phyloP scores from a whole-genome alignment of 2,113 vertebrate species.

The Rhagologus leucostigma region DNA sequence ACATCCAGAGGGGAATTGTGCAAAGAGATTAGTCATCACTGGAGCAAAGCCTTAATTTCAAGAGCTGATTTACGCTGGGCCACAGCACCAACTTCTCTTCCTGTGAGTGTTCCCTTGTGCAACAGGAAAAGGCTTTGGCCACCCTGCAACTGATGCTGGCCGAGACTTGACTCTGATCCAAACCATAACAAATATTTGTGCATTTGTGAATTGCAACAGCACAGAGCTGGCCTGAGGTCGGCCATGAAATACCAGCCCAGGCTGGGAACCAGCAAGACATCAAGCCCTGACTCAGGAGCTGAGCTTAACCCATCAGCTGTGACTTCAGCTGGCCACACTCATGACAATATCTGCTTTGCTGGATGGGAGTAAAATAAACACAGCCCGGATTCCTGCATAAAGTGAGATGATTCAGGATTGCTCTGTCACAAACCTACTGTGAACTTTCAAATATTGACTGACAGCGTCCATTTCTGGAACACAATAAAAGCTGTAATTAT shows the following conservation, averaged over 20 bases:
- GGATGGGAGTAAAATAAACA: background rate
- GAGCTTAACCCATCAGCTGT: background rate
- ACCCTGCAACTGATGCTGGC: background rate
- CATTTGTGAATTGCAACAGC: background rate
- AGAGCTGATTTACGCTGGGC: background rate
- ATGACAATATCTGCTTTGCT: background rate
- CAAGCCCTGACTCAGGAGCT: accelerated
- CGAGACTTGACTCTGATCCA: background rate
- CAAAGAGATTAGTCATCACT: background rate
- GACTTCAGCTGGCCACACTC: background rate
- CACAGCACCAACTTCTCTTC: background rate
- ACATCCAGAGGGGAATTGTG: conserved; percentile 25
- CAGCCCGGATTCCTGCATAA: background rate
- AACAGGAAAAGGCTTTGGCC: background rate
- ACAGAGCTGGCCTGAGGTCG: background rate
- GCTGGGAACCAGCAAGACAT: background rate
- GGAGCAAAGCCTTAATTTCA: background rate
- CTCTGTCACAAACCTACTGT: background rate
- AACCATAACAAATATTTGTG: background rate
- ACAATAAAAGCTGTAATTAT: background rate
- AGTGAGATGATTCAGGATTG: background rate
- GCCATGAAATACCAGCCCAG: background rate
- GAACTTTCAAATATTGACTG: background rate
- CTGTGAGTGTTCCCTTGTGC: background rate
- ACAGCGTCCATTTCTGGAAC: background rate